Percentiles rank a stretch among this genome's conserved stretches.
phyloP scores from a whole-genome alignment of 2,797 vertebrate genomes.

The Eremophila alpestris region DNA sequence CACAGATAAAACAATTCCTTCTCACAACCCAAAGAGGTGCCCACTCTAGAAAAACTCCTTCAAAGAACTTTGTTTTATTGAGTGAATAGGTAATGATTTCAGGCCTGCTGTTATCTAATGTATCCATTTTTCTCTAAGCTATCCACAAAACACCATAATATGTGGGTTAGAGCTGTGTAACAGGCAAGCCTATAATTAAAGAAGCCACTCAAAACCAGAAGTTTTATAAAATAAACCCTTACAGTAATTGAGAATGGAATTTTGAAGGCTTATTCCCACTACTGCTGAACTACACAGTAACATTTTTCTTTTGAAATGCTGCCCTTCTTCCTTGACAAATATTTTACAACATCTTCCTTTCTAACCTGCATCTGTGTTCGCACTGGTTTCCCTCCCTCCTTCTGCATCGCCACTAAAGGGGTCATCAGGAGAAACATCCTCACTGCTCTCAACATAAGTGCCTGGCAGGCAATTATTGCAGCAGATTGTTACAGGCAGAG shows the following conservation, averaged over 20 bases:
- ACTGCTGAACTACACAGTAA: conserved; percentile 23
- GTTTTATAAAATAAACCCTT: conserved; percentile 56
- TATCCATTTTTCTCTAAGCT: conserved; percentile 27
- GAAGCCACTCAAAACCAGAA: conserved; percentile 39
- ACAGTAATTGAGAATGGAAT: conserved; percentile 52
- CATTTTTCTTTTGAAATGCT: conserved; percentile 47
- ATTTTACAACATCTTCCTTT: conserved; percentile 37
- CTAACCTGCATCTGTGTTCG: conserved; percentile 24
- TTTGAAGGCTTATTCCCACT: conserved; percentile 39
- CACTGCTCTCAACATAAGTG: conserved; percentile 21
- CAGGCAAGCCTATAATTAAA: conserved; percentile 59
- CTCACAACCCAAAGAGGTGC: background rate
- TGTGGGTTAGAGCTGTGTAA: conserved; percentile 27
- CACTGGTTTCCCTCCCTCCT: conserved; percentile 45
- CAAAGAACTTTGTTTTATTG: conserved; percentile 19
- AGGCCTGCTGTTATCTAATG: conserved; percentile 28
- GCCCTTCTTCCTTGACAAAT: conserved; percentile 18
- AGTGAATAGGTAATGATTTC: conserved; percentile 11
- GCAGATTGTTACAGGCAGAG: conserved; percentile 6
- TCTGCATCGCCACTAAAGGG: conserved; percentile 51
- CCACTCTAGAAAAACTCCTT: background rate
- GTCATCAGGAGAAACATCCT: conserved; percentile 46
- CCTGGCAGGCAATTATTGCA: conserved; percentile 58
- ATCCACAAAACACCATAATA: conserved; percentile 39
- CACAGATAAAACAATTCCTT: conserved; percentile 1